Evolutionary conservation across 2,888 invertebrate genomes (phyloP).

Genomic region (Norana najaformis): DNA sequence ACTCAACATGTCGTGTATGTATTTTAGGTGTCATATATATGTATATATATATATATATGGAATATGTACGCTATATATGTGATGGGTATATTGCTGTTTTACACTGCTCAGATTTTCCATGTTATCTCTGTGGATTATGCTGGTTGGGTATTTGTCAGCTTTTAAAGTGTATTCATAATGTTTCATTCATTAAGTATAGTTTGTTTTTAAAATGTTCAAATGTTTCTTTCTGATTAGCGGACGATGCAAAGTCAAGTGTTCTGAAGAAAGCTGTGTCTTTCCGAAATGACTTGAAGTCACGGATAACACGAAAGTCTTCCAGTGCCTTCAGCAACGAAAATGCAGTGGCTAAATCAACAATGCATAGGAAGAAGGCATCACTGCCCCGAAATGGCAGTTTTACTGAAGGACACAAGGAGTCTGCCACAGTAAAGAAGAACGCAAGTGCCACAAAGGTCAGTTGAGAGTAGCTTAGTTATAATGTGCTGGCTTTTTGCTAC

Average conservation of each 20-base stretch:
- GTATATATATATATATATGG: background rate
- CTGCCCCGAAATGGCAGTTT: background rate
- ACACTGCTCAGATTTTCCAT: background rate
- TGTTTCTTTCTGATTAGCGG: background rate
- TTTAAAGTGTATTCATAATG: background rate
- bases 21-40: no score
- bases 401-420: background rate
- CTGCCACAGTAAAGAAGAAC: background rate
- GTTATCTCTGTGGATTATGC: background rate
- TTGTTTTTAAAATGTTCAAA: background rate
- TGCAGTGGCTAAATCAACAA: background rate
- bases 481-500: background rate
- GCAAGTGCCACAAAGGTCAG: background rate
- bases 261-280: slow-evolving; percentile 19
- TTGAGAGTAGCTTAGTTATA: background rate
- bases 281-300: slow-evolving; percentile 21
- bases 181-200: no score
- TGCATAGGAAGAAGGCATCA: slow-evolving; percentile 4
- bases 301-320: background rate
- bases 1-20: no score
- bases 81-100: background rate
- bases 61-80: background rate
- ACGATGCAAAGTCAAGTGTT: background rate
- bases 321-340: background rate
- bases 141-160: background rate